phyloP scores from a whole-genome alignment of 2,797 vertebrate genomes.

The Crocodylus rhombifer region DNA sequence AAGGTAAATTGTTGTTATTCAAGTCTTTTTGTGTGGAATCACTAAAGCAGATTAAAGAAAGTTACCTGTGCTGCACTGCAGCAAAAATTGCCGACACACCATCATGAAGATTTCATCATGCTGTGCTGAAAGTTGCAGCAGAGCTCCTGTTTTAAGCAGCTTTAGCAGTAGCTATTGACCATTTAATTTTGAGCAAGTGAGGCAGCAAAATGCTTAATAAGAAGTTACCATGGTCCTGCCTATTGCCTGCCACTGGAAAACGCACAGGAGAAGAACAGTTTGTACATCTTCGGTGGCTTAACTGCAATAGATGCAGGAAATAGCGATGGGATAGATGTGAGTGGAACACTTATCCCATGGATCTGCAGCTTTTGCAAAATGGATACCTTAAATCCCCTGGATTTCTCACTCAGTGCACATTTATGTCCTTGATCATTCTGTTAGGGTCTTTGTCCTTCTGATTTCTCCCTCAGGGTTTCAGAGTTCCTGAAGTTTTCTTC shows the following conservation, averaged over 20 bases:
- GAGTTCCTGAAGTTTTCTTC: background rate
- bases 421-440: background rate
- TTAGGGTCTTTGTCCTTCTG: background rate
- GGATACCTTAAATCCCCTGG: background rate
- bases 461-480: background rate
- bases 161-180: background rate
- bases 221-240: background rate
- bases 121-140: background rate
- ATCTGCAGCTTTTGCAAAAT: background rate
- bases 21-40: background rate
- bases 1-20: background rate
- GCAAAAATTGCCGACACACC: background rate
- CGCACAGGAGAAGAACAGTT: background rate
- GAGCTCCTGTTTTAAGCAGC: background rate
- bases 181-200: background rate
- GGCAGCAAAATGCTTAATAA: background rate
- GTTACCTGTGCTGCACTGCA: background rate
- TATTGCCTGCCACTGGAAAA: background rate
- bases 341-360: background rate
- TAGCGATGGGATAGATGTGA: background rate
- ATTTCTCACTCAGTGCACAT: fast-evolving
- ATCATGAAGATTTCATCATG: background rate
- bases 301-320: background rate
- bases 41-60: slow-evolving; percentile 5
- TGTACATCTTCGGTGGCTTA: background rate